A percentile compares a stretch with the other conserved stretches of the same genome.
Conservation (phyloP, 2,113 vertebrate species). For the Phycodurus eques region DNA sequence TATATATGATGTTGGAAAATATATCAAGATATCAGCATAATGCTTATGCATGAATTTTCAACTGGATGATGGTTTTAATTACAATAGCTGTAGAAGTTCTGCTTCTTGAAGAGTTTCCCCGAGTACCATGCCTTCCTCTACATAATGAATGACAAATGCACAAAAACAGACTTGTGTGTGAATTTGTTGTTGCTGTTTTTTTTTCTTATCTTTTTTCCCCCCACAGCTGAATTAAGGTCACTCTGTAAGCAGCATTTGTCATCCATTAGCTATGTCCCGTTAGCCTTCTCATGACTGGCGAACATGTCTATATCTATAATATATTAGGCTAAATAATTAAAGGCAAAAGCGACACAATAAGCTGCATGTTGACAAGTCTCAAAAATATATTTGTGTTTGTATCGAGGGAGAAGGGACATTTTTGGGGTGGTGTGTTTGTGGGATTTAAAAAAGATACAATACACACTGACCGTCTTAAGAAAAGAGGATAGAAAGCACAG, state of each 20-base stretch:
- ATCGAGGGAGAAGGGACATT: slow-evolving; percentile 1
- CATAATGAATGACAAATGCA: slow-evolving; percentile 54
- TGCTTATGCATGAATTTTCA: not conserved
- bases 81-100: slow-evolving; percentile 6
- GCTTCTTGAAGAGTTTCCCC: slow-evolving; percentile 27
- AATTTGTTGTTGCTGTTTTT: slow-evolving; percentile 40
- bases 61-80: slow-evolving; percentile 3
- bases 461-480: slow-evolving; percentile 2
- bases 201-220: slow-evolving; percentile 41
- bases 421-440: slow-evolving; percentile 9
- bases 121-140: slow-evolving; percentile 30
- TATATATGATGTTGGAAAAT: not conserved
- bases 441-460: slow-evolving; percentile 4
- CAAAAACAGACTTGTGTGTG: slow-evolving; percentile 34
- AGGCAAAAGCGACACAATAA: slow-evolving; percentile 57
- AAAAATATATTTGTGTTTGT: slow-evolving; percentile 34
- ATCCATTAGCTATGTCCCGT: slow-evolving; percentile 62
- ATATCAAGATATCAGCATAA: not conserved
- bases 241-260: slow-evolving; percentile 31
- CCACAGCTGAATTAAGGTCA: slow-evolving; percentile 48
- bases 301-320: slow-evolving; percentile 67
- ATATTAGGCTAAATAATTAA: slow-evolving; percentile 72
- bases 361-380: slow-evolving; percentile 59
- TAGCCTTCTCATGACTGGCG: slow-evolving; percentile 66
- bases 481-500: not conserved